phyloP scores from a whole-genome alignment of 2,113 vertebrate genomes.

The Noctilio leporinus region DNA sequence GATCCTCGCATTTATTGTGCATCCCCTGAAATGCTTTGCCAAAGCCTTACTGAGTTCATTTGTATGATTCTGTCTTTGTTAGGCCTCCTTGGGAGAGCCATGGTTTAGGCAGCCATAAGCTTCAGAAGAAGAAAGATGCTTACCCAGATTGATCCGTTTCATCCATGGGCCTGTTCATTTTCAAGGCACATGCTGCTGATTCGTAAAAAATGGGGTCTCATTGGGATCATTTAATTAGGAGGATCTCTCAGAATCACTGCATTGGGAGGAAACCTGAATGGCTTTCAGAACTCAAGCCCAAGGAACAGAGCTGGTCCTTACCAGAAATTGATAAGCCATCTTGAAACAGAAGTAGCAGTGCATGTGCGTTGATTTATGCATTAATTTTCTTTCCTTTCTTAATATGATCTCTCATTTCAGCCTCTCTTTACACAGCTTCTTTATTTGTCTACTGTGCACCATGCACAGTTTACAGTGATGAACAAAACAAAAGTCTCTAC shows the following conservation, averaged over 20 bases:
- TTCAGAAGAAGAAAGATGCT: background rate
- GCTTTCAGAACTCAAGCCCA: background rate
- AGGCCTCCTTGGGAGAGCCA: background rate
- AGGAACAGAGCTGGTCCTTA: background rate
- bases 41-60: background rate
- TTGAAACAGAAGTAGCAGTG: background rate
- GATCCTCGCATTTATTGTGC: background rate
- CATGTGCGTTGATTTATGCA: background rate
- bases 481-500: background rate
- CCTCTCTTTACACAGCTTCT: background rate
- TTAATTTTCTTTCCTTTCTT: background rate
- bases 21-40: background rate
- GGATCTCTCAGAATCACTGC: background rate
- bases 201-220: background rate
- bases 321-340: background rate
- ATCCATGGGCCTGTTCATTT: background rate
- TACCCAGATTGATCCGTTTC: background rate
- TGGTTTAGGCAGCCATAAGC: background rate
- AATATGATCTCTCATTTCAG: background rate
- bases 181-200: background rate
- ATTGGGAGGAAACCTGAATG: background rate
- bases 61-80: background rate
- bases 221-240: background rate
- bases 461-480: background rate
- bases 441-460: background rate